phyloP scores from a whole-genome alignment of 1,140 invertebrate genomes.

The Psix sp. region DNA sequence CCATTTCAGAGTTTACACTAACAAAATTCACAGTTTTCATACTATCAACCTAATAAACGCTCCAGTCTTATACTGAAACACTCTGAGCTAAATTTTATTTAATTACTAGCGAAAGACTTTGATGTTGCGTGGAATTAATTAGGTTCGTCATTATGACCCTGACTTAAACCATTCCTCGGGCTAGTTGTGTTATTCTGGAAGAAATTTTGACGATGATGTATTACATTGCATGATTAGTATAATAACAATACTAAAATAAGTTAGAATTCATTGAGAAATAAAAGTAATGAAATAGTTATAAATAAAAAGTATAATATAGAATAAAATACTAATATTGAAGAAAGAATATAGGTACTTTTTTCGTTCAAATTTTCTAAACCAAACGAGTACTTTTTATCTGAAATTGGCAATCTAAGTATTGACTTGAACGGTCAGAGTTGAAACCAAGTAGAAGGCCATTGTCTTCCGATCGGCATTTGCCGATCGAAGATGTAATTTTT shows the following conservation, averaged over 20 bases:
- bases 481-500: slow-evolving; percentile 34
- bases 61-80: slow-evolving; percentile 10
- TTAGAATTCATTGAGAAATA: too few species aligned
- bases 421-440: background rate
- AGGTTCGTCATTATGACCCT: slow-evolving; percentile 2
- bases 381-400: too few species aligned
- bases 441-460: slow-evolving; percentile 9
- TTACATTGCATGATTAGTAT: too few species aligned
- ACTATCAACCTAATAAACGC: slow-evolving; percentile 35
- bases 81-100: slow-evolving; percentile 25
- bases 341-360: too few species aligned
- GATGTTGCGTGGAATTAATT: slow-evolving; percentile 43
- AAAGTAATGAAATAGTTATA: too few species aligned
- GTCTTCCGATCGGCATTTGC: slow-evolving; percentile 26
- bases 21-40: too few species aligned
- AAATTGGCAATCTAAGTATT: too few species aligned
- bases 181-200: slow-evolving; percentile 3
- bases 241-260: too few species aligned
- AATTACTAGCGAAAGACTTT: slow-evolving; percentile 22
- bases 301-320: too few species aligned
- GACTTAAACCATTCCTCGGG: slow-evolving; percentile 2
- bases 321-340: too few species aligned
- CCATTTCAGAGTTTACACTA: too few species aligned
- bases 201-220: slow-evolving; percentile 5
- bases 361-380: too few species aligned